These are phyloP conservation scores for Thamnophis sirtalis DNA, from an alignment of 2,113 vertebrate species.

Conservation along the genomic window DNA sequence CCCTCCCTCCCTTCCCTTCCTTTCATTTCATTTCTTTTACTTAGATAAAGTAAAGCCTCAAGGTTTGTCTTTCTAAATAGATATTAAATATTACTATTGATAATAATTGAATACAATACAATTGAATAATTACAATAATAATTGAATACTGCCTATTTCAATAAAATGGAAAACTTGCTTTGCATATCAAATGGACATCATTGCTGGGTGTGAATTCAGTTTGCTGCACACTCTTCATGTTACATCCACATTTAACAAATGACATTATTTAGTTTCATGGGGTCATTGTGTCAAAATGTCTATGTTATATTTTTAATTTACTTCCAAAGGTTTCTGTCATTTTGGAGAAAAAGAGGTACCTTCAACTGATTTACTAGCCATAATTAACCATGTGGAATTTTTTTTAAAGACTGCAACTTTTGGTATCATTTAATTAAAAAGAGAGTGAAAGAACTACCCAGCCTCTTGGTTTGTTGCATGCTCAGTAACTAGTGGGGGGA, in stretches of 20 bases:
- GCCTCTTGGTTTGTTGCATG: not conserved
- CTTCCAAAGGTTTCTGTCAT: constrained; percentile 59
- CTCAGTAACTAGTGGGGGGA: not conserved
- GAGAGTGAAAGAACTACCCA: constrained; percentile 29
- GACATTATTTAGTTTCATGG: constrained; percentile 72
- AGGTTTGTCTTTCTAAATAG: constrained; percentile 13
- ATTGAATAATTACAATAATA: constrained; percentile 27
- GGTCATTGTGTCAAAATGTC: constrained; percentile 71
- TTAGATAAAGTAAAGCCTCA: not conserved
- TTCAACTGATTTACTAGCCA: constrained; percentile 60
- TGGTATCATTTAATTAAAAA: constrained; percentile 16
- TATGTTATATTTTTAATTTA: constrained; percentile 73
- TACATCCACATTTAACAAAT: constrained; percentile 69
- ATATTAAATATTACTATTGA: constrained; percentile 38
- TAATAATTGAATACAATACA: constrained; percentile 48
- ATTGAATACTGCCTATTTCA: constrained; percentile 53
- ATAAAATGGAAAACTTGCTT: constrained; percentile 58
- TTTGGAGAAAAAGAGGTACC: constrained; percentile 54
- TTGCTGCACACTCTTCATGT: constrained; percentile 55
- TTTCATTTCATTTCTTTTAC: not conserved
- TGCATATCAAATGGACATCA: constrained; percentile 60
- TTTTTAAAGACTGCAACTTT: constrained; percentile 27
- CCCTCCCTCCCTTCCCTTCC: not conserved
- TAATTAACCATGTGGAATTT: constrained; percentile 45
- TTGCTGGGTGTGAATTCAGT: constrained; percentile 59